These are phyloP conservation scores for Heteromurus nitidus DNA, from an alignment of 2,888 invertebrate species.

Conservation along the genomic window DNA sequence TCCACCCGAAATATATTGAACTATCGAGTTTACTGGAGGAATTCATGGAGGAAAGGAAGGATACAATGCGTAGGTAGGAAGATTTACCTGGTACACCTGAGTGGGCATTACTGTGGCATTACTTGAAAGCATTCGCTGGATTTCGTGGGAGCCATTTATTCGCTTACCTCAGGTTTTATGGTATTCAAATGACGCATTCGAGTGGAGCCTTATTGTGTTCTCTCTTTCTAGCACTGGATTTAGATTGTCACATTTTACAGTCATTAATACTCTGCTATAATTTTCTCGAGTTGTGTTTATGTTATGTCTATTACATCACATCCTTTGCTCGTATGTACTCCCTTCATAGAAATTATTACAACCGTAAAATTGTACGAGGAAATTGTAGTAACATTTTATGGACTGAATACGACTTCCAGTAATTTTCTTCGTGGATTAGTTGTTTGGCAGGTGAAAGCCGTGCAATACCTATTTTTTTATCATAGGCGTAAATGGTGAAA, in stretches of 20 bases:
- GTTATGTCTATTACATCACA: too few species aligned
- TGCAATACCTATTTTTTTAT: too few species aligned
- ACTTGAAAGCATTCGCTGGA: neutral
- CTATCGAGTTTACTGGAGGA: too few species aligned
- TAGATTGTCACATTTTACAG: constrained; percentile 51
- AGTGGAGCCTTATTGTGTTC: too few species aligned
- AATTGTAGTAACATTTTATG: constrained; percentile 22
- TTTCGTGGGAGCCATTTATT: neutral
- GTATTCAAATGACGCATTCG: neutral
- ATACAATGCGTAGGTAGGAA: neutral
- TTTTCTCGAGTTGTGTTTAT: too few species aligned
- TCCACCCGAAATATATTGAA: too few species aligned
- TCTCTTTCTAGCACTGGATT: too few species aligned
- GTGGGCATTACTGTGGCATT: too few species aligned
- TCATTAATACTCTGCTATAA: constrained; percentile 1
- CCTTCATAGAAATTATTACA: constrained; percentile 22
- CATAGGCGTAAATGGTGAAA: too few species aligned
- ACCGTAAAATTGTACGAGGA: constrained; percentile 41
- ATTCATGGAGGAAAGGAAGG: too few species aligned
- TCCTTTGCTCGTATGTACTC: too few species aligned
- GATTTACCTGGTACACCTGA: neutral
- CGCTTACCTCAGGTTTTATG: neutral
- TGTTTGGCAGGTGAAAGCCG: constrained; percentile 43
- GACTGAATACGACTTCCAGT: too few species aligned
- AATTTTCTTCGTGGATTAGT: constrained; percentile 39